These are phyloP conservation scores for Xanthorhoe spadicearia DNA, from an alignment of 2,888 invertebrate species.

Conservation along the genomic window DNA sequence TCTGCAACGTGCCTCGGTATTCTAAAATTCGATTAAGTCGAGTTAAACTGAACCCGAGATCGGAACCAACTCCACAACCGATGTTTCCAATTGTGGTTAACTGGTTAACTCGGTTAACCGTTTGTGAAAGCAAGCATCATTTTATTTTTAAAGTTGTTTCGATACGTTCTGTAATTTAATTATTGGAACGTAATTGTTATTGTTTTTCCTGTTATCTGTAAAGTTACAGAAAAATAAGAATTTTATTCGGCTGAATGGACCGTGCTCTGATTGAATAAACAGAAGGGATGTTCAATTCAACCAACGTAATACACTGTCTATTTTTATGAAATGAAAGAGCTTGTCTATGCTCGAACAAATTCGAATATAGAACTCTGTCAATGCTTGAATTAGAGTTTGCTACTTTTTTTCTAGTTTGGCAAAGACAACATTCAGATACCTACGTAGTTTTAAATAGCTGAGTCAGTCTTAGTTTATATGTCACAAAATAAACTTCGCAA, in stretches of 20 bases:
- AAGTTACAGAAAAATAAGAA: conserved; percentile 23
- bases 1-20: conserved; percentile 49
- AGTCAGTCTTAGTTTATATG: background rate
- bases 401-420: background rate
- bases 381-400: background rate
- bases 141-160: conserved; percentile 50
- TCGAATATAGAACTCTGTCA: background rate
- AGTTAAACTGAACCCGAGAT: conserved; percentile 47
- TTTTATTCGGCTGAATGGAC: conserved; percentile 15
- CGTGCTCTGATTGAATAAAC: conserved; percentile 1
- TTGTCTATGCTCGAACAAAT: background rate
- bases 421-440: background rate
- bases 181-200: conserved; percentile 41
- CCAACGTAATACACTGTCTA: background rate
- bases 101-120: conserved; percentile 54
- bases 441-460: background rate
- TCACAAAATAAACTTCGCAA: conserved; percentile 3
- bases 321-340: background rate
- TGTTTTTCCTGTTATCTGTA: conserved; percentile 40
- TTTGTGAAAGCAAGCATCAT: conserved; percentile 52
- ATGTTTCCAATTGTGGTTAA: conserved; percentile 52
- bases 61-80: conserved; percentile 37
- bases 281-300: background rate
- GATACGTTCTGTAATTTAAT: conserved; percentile 49
- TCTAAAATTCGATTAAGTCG: conserved; percentile 55